Evolutionary conservation across 2,888 invertebrate species (phyloP).

Genomic region (Noctuana brunneofusca): DNA sequence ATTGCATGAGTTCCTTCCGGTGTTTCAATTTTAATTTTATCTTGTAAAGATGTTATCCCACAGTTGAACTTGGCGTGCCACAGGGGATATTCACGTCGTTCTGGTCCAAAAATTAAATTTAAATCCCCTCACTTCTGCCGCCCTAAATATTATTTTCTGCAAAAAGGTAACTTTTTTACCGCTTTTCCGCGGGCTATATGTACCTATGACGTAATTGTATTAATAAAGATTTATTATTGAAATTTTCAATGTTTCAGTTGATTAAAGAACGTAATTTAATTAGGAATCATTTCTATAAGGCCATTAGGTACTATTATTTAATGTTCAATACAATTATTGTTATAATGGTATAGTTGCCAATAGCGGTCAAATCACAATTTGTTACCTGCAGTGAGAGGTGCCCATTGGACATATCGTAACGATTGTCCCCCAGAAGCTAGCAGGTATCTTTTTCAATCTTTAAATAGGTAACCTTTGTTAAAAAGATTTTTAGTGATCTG

Average conservation of each 20-base stretch:
- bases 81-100: slow-evolving; percentile 76
- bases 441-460: too few relatives aligned
- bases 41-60: slow-evolving; percentile 60
- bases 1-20: slow-evolving; percentile 41
- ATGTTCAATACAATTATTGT: too few relatives aligned
- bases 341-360: too few relatives aligned
- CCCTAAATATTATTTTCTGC: slow-evolving; percentile 72
- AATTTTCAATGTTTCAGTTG: neutral
- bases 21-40: slow-evolving; percentile 54
- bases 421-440: too few relatives aligned
- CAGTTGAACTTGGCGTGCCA: slow-evolving; percentile 69
- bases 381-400: too few relatives aligned
- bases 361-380: too few relatives aligned
- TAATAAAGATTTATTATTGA: slow-evolving; percentile 30
- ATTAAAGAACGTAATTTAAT: neutral
- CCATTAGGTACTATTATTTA: too few relatives aligned
- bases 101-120: slow-evolving; percentile 80
- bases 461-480: too few relatives aligned
- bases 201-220: slow-evolving; percentile 25
- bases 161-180: slow-evolving; percentile 64
- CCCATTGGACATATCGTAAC: too few relatives aligned
- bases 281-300: neutral
- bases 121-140: slow-evolving; percentile 78
- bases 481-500: too few relatives aligned
- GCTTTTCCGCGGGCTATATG: slow-evolving; percentile 60